Evolutionary conservation across 2,113 vertebrate genomes (phyloP).

Genomic region (Turdus rufiventris): DNA sequence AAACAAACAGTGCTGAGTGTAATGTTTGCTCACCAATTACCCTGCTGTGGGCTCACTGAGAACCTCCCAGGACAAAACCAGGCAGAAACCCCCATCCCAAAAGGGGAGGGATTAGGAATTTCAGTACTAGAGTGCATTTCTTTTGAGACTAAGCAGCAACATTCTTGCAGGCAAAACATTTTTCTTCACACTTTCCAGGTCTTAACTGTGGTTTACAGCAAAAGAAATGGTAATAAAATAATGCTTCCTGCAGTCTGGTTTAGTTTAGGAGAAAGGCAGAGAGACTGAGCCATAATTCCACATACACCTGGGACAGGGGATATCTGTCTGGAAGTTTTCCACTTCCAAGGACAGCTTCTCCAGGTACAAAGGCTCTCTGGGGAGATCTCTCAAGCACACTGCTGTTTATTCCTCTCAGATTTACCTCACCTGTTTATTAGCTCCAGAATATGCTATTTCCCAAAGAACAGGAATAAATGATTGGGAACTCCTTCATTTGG

Average conservation of each 20-base stretch:
- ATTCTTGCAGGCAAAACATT: neutral
- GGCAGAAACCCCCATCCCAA: neutral
- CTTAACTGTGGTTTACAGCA: neutral
- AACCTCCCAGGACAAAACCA: neutral
- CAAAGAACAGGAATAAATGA: neutral
- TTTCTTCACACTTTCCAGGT: neutral
- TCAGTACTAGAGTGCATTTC: neutral
- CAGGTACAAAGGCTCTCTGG: neutral
- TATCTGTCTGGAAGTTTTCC: neutral
- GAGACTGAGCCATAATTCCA: neutral
- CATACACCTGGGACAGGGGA: accelerated
- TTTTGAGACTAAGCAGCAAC: neutral
- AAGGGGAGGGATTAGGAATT: neutral
- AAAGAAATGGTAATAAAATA: neutral
- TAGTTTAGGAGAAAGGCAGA: neutral
- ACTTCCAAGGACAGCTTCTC: neutral
- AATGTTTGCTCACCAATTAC: neutral
- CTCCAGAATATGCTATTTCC: neutral
- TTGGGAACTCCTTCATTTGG: neutral
- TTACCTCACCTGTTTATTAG: neutral
- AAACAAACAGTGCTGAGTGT: neutral
- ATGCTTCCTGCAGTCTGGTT: neutral
- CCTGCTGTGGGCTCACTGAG: neutral
- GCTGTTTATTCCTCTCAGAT: neutral
- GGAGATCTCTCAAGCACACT: neutral